These are phyloP conservation scores for Tetrao urogallus DNA, from an alignment of 2,113 vertebrate species.

Conservation along the genomic window DNA sequence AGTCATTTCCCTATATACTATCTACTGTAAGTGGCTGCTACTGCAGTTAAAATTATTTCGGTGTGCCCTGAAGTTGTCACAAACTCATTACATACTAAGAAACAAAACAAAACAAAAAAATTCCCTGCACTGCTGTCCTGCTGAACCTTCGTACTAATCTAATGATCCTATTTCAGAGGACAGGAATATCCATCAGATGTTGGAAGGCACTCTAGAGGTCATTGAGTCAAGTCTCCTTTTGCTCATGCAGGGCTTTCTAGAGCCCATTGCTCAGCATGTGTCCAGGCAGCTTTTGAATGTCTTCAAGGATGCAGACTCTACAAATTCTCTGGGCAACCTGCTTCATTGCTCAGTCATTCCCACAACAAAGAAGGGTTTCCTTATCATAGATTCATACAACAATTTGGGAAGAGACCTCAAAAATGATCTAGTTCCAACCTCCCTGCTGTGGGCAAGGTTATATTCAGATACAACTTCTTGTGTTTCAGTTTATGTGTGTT, in stretches of 20 bases:
- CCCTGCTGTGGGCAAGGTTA: no score
- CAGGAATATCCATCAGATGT: no score
- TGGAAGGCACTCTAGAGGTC: neutral
- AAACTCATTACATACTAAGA: neutral
- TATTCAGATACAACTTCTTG: neutral
- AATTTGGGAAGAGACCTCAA: no score
- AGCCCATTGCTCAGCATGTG: neutral
- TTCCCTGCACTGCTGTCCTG: neutral
- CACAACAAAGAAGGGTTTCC: neutral
- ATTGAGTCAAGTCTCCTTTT: neutral
- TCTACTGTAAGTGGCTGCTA: neutral
- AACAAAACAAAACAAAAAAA: neutral
- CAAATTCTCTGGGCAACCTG: neutral
- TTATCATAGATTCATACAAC: neutral
- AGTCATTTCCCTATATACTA: neutral
- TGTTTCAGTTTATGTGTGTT: neutral
- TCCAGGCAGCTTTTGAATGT: neutral
- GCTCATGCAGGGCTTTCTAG: rapidly evolving
- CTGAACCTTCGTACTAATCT: neutral
- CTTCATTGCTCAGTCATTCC: neutral
- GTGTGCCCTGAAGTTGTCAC: neutral
- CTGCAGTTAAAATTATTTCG: neutral
- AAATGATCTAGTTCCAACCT: no score
- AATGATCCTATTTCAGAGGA: neutral
- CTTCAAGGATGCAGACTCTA: neutral